Evolutionary conservation across 2,888 invertebrate genomes (phyloP), one percentile per base, ranked within the genome.

Genomic region (Epinotia demarniana): DNA sequence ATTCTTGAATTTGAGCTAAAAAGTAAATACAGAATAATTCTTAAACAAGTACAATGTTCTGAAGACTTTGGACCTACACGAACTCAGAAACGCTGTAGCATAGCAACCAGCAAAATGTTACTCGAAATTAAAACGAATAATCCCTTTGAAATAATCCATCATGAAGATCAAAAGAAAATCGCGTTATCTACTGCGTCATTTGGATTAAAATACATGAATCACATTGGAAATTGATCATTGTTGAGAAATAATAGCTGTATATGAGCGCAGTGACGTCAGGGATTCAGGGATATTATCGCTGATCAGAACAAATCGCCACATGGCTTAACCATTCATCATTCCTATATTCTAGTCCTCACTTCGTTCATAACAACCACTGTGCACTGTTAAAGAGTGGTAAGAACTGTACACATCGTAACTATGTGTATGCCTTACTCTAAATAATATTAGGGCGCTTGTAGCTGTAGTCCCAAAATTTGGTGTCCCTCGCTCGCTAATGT

Each of bases 141-240:
- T 39, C 39, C 9, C 39, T 39, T 1, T 16, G n/a, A n/a, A 53
- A 53, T 60, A 19, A 70, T 70, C 13, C 39, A 66, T 66, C 66
- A 53, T 46, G 1, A 3, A 67, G 43, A 75, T 75, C 61, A 67
- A 75, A 62, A 71, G 75, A 71, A 71, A 75, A 61, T 53, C n/a
- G 27, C 64, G 12, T 43, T 33, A 46, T 27, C 19, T 23, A 49
- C 16, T 70, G 69, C 70, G 23, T 75, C 70, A 70, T 69, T 62
- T 46, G 58, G 33, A 63, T 60, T 49, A 39, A 70, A 75, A 64
- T 62, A 49, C 58, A 71, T 75, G 71, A 75, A 66, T 75, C 75
- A 75, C 18, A n/a, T 27, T 23, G 60, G 33, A 75, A 71, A 71
- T 60, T 61, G 60, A 61, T 66, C 71, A 58, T 70, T 70, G 64